These are phyloP conservation scores for Drepanosiphum platanoidis DNA, from an alignment of 2,888 invertebrate genomes.

Conservation along the genomic window DNA sequence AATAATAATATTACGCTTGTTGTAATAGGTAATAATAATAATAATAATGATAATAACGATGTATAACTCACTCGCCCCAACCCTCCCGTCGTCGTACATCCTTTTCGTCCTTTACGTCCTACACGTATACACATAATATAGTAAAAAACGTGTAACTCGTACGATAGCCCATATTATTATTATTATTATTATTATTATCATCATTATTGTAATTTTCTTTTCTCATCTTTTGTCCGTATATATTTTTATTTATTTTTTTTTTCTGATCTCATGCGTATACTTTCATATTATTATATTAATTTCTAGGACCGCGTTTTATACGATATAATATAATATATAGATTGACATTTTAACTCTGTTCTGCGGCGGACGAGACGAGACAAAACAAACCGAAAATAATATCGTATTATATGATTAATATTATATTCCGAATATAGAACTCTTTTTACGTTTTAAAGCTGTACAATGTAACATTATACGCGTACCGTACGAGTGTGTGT, in stretches of 20 bases:
- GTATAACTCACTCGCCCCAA: not conserved
- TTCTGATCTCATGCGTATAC: constrained; percentile 44
- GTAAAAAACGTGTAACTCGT: constrained; percentile 11
- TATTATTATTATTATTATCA: constrained; percentile 8
- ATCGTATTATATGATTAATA: constrained; percentile 14
- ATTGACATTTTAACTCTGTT: no score
- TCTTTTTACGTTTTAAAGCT: constrained; percentile 27
- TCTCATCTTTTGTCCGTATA: constrained; percentile 15
- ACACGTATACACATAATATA: not conserved
- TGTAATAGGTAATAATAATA: no score
- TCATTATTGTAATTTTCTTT: constrained; percentile 16
- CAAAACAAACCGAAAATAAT: no score
- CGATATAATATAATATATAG: no score
- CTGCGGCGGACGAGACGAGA: not conserved
- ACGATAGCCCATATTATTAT: constrained; percentile 9
- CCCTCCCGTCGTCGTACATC: not conserved
- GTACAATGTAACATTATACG: not conserved
- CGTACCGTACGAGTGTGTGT: no score
- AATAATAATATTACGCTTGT: constrained; percentile 45
- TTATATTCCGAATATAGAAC: constrained; percentile 15
- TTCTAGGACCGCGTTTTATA: constrained; percentile 24
- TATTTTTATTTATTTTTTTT: constrained; percentile 21
- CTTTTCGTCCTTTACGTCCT: constrained; percentile 9
- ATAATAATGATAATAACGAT: no score
- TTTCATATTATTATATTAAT: constrained; percentile 10